Percentiles rank a stretch among this genome's conserved stretches.
Conservation (phyloP, 2,888 invertebrate genomes). For the Spicauda simplicius region DNA sequence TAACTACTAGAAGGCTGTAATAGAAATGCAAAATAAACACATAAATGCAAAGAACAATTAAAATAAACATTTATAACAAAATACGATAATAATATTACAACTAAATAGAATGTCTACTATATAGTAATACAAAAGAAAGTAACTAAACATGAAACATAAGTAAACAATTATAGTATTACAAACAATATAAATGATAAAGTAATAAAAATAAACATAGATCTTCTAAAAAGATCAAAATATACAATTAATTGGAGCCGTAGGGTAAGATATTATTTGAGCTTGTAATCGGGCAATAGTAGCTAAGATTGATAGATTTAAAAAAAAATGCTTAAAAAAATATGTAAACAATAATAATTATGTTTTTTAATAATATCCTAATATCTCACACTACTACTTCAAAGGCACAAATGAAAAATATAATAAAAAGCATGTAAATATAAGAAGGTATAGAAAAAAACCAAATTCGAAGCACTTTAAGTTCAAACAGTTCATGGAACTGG, state of each 20-base stretch:
- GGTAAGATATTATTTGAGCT: conserved; percentile 23
- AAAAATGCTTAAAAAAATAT: conserved; percentile 41
- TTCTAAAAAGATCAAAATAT: conserved; percentile 38
- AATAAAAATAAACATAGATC: conserved; percentile 38
- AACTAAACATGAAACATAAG: conserved; percentile 25
- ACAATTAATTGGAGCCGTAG: conserved; percentile 31
- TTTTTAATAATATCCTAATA: conserved; percentile 13
- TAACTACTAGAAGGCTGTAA: conserved; percentile 55
- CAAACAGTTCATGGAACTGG: conserved; percentile 57
- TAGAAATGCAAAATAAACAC: conserved; percentile 49
- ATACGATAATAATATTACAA: conserved; percentile 33
- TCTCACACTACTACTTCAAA: conserved; percentile 41
- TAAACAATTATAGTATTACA: conserved; percentile 38
- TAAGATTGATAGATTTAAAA: too few species aligned
- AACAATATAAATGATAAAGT: conserved; percentile 42
- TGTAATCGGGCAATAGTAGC: too few species aligned
- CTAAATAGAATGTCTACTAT: conserved; percentile 30
- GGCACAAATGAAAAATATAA: conserved; percentile 45
- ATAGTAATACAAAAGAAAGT: conserved; percentile 22
- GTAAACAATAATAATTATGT: neutral
- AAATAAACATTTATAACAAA: conserved; percentile 42
- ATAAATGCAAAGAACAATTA: conserved; percentile 47
- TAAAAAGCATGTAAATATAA: conserved; percentile 38
- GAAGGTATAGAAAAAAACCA: conserved; percentile 35
- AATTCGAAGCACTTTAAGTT: conserved; percentile 63